Conservation (phyloP, 2,888 invertebrate species). For the Polylopha cassiicola region DNA sequence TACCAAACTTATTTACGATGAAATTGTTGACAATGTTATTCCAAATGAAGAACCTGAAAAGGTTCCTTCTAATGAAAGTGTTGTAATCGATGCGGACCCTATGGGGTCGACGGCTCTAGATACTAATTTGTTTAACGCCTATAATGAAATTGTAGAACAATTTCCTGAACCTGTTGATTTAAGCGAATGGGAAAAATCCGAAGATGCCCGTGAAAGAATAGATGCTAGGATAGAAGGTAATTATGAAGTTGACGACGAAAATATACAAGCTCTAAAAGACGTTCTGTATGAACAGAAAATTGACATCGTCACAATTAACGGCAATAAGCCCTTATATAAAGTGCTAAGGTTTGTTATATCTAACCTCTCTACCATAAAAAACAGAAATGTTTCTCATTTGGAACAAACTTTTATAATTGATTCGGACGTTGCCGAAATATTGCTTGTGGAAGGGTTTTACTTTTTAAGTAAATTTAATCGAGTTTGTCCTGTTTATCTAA, state of each 20-base stretch:
- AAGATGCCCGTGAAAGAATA: conserved; percentile 64
- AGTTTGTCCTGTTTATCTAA: conserved; percentile 80
- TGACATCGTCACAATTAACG: conserved; percentile 58
- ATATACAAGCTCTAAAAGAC: conserved; percentile 55
- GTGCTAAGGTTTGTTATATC: conserved; percentile 41
- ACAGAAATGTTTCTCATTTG: conserved; percentile 69
- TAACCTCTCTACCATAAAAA: conserved; percentile 49
- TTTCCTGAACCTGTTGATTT: conserved; percentile 69
- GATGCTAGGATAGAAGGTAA: conserved; percentile 58
- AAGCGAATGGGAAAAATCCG: conserved; percentile 67
- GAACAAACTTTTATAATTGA: conserved; percentile 76
- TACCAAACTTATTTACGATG: conserved; percentile 47
- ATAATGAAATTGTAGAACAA: conserved; percentile 55
- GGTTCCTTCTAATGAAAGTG: conserved; percentile 45
- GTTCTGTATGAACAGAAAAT: conserved; percentile 59
- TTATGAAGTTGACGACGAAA: conserved; percentile 63
- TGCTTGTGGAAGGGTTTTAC: conserved; percentile 77
- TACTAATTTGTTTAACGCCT: conserved; percentile 47
- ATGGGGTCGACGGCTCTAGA: conserved; percentile 47
- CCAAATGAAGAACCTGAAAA: conserved; percentile 27
- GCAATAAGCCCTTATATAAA: conserved; percentile 49
- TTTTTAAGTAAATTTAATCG: conserved; percentile 80
- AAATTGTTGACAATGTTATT: conserved; percentile 40
- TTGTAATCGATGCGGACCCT: conserved; percentile 68
- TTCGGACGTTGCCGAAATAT: conserved; percentile 72